phyloP scores from a whole-genome alignment of 2,797 vertebrate genomes.

The Hipposideros larvatus region DNA sequence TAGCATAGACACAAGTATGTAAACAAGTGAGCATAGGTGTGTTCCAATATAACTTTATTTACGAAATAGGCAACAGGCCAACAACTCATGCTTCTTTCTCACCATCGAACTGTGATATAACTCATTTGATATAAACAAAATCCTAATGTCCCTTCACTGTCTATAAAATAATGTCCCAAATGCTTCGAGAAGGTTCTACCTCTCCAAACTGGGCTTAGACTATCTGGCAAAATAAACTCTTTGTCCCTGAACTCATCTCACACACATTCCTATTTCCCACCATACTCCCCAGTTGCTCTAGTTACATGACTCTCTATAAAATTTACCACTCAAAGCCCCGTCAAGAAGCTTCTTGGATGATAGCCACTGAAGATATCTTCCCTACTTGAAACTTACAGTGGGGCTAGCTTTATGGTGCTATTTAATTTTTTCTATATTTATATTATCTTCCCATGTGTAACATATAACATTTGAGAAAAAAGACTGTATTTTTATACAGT shows the following conservation, averaged over 20 bases:
- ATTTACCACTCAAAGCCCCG: background rate
- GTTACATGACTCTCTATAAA: background rate
- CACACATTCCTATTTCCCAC: background rate
- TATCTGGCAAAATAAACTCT: background rate
- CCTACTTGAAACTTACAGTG: background rate
- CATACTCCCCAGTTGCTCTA: background rate
- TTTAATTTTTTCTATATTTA: conserved; percentile 43
- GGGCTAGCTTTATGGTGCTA: background rate
- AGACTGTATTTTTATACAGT: background rate
- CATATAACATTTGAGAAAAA: conserved; percentile 21
- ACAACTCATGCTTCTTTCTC: background rate
- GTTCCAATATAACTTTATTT: background rate
- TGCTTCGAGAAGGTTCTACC: background rate
- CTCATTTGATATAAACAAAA: background rate
- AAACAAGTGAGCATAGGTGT: background rate
- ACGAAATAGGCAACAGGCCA: background rate
- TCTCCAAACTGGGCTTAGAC: background rate
- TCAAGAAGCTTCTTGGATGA: background rate
- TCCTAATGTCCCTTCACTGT: background rate
- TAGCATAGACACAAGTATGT: background rate
- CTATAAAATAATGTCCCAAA: background rate
- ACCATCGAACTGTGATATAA: background rate
- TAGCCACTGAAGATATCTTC: background rate
- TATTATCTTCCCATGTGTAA: background rate
- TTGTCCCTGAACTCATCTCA: background rate